Evolutionary conservation across 92 coral and sea anemone genomes (phyloP).

Genomic region (Epizoanthus rinbou): DNA sequence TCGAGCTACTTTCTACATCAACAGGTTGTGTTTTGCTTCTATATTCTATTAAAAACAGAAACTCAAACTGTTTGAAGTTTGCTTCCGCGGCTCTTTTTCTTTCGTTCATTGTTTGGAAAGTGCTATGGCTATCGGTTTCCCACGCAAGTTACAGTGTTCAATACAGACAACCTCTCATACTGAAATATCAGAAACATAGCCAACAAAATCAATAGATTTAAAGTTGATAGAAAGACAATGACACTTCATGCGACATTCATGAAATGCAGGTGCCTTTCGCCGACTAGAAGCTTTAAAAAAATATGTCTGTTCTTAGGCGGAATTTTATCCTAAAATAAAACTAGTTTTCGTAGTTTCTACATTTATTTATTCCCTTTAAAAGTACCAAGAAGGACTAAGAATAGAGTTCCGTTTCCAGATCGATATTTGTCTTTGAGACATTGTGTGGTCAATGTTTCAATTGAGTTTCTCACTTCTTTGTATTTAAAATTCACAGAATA

Average conservation of each 20-base stretch:
- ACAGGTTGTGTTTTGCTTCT: slow-evolving; percentile 1
- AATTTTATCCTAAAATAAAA: background rate
- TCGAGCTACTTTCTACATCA: background rate
- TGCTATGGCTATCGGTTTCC: background rate
- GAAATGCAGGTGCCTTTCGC: background rate
- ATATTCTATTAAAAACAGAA: background rate
- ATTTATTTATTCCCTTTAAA: background rate
- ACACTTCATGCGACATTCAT: background rate
- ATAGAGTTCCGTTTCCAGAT: background rate
- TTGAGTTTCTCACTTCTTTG: background rate
- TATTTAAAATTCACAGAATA: slow-evolving; percentile 2
- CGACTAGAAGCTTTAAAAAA: background rate
- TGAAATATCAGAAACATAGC: background rate
- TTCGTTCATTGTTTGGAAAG: too few species aligned
- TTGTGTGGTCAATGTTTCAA: background rate
- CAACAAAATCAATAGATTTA: background rate
- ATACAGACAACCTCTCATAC: background rate
- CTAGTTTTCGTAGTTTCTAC: background rate
- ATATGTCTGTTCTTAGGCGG: background rate
- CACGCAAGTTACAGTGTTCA: too few species aligned
- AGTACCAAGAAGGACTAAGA: background rate
- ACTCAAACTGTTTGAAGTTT: background rate
- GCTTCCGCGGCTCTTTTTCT: background rate
- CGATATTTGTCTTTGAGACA: background rate
- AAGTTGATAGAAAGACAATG: background rate